Evolutionary conservation across 2,888 invertebrate genomes (phyloP).

Genomic region (Cecidostiba fungosa): DNA sequence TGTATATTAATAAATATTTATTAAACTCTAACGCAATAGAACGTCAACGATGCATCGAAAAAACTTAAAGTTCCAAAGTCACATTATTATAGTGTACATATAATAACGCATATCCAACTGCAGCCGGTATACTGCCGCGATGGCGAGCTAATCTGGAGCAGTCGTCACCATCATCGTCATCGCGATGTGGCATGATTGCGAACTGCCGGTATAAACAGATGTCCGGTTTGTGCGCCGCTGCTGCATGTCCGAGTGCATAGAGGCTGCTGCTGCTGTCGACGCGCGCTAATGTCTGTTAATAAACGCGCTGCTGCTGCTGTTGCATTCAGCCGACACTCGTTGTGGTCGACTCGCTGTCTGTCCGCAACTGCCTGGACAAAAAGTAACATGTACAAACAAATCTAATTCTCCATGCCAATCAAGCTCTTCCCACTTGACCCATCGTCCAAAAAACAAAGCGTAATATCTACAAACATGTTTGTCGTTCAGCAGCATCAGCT

Average conservation of each 20-base stretch:
- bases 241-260: not conserved
- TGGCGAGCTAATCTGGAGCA: constrained; percentile 7
- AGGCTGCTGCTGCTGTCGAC: constrained; percentile 1
- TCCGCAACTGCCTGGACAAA: not conserved
- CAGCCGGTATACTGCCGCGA: not conserved
- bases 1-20: too few relatives aligned
- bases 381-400: not conserved
- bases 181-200: constrained; percentile 33
- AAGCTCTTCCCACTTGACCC: not conserved
- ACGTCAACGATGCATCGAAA: too few relatives aligned
- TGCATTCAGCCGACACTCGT: constrained; percentile 12
- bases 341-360: not conserved
- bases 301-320: constrained; percentile 22
- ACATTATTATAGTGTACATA: too few relatives aligned
- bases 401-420: not conserved
- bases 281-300: constrained; percentile 44
- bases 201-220: constrained; percentile 47
- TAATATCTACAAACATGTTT: not conserved
- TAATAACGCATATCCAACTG: not conserved
- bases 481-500: not conserved
- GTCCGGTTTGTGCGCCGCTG: constrained; percentile 20
- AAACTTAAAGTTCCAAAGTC: too few relatives aligned
- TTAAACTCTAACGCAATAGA: not conserved
- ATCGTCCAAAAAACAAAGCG: too few relatives aligned
- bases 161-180: not conserved